phyloP scores from a whole-genome alignment of 2,888 invertebrate genomes.

The Crossocerus cetratus region DNA sequence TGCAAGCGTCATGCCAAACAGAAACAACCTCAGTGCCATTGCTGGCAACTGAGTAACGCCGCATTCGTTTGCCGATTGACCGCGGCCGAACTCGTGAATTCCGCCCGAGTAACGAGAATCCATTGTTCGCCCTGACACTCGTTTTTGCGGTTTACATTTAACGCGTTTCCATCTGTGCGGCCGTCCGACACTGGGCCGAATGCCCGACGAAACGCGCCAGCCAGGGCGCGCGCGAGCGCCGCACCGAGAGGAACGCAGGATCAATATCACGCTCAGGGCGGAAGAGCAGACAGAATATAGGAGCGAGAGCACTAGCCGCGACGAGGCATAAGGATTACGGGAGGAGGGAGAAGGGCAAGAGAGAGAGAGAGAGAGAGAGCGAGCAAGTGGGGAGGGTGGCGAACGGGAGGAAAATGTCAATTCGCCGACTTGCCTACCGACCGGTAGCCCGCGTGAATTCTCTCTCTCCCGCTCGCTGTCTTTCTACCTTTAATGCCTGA shows the following conservation, averaged over 20 bases:
- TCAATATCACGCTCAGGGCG: slow-evolving; percentile 73
- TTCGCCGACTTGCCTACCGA: slow-evolving; percentile 31
- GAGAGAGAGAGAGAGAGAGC: slow-evolving; percentile 12
- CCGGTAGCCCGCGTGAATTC: slow-evolving; percentile 25
- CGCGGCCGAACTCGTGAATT: background rate
- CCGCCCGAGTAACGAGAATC: slow-evolving; percentile 1
- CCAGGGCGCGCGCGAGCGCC: slow-evolving; percentile 41
- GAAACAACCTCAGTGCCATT: too few relatives aligned
- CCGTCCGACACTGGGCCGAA: slow-evolving; percentile 57
- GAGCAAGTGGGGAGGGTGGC: slow-evolving; percentile 5
- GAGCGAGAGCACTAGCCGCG: slow-evolving; percentile 58
- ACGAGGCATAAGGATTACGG: slow-evolving; percentile 63
- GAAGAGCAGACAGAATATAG: slow-evolving; percentile 63
- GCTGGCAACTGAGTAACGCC: too few relatives aligned
- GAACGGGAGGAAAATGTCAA: slow-evolving; percentile 58
- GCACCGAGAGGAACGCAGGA: slow-evolving; percentile 62
- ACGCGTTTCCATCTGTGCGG: slow-evolving; percentile 43
- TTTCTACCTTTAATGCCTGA: slow-evolving; percentile 37
- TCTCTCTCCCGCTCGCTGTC: too few relatives aligned
- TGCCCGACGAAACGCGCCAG: slow-evolving; percentile 50
- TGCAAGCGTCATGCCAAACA: too few relatives aligned
- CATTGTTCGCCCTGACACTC: background rate
- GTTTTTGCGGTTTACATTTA: background rate
- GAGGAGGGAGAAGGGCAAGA: slow-evolving; percentile 27
- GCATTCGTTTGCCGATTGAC: too few relatives aligned